Percentiles rank a stretch among this genome's conserved stretches.
phyloP scores from a whole-genome alignment of 2,113 vertebrate species.

The Indicator maculatus region DNA sequence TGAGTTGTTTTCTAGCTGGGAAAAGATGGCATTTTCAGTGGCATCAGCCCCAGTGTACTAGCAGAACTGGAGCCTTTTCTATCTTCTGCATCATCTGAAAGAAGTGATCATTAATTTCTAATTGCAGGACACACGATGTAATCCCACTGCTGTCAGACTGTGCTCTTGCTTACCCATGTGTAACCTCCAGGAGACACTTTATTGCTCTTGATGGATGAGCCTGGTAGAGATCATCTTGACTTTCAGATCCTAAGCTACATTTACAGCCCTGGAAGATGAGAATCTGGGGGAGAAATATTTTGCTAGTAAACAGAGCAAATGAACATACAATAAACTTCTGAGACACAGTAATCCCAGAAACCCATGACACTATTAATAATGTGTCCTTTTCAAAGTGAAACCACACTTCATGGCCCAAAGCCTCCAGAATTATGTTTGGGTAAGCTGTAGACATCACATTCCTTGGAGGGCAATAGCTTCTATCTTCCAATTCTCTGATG shows the following conservation, averaged over 20 bases:
- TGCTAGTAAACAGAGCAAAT: slow-evolving; percentile 57
- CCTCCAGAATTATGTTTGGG: slow-evolving; percentile 53
- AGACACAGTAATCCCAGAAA: slow-evolving; percentile 61
- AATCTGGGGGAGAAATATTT: slow-evolving; percentile 45
- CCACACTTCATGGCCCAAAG: slow-evolving; percentile 54
- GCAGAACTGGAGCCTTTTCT: slow-evolving; percentile 13
- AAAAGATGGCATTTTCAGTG: background rate
- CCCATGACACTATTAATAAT: slow-evolving; percentile 61
- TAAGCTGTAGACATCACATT: slow-evolving; percentile 41
- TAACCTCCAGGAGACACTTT: slow-evolving; percentile 56
- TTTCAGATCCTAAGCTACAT: slow-evolving; percentile 43
- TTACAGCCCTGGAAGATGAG: slow-evolving; percentile 50
- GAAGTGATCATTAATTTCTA: slow-evolving; percentile 59
- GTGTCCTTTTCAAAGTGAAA: slow-evolving; percentile 46
- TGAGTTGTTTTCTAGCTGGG: background rate
- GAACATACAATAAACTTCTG: slow-evolving; percentile 59
- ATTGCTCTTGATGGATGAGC: slow-evolving; percentile 65
- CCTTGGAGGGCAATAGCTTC: slow-evolving; percentile 48
- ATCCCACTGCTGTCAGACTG: background rate
- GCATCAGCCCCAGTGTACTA: accelerated
- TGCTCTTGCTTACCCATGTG: slow-evolving; percentile 43
- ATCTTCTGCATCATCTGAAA: background rate
- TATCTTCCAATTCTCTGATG: slow-evolving; percentile 45
- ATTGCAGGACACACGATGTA: slow-evolving; percentile 28
- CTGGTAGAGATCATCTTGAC: slow-evolving; percentile 49